Percentiles rank a stretch among this genome's conserved stretches.
Conservation (phyloP, 2,797 vertebrate species). For the Hoplostethus mediterraneus region DNA sequence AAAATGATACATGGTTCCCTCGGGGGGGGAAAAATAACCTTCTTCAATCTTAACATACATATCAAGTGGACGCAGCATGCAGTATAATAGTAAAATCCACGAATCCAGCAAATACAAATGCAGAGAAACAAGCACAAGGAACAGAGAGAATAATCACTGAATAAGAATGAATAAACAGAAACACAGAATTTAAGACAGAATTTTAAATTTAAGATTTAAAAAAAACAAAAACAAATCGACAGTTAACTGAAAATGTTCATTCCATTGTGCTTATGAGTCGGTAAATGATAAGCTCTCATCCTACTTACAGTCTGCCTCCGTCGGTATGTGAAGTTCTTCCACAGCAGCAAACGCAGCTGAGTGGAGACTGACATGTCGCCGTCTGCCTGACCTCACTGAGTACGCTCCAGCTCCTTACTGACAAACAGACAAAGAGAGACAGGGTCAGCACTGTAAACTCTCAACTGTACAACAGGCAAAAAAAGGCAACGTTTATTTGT, state of each 20-base stretch:
- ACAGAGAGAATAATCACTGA: too few relatives aligned
- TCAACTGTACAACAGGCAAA: not conserved
- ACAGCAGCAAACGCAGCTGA: conserved; percentile 94
- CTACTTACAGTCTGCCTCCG: conserved; percentile 96
- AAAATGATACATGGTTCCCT: too few relatives aligned
- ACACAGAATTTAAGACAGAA: too few relatives aligned
- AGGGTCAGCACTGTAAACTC: conserved; percentile 21
- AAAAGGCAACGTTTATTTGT: not conserved
- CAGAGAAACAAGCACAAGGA: too few relatives aligned
- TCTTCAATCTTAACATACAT: too few relatives aligned
- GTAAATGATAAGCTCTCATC: not conserved
- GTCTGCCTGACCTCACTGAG: conserved; percentile 76
- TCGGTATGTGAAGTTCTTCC: conserved; percentile 98
- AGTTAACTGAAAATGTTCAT: not conserved
- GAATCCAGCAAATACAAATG: too few relatives aligned
- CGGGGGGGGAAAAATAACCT: too few relatives aligned
- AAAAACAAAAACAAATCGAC: not conserved
- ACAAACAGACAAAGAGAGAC: conserved; percentile 12
- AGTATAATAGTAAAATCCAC: too few relatives aligned
- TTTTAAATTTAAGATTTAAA: too few relatives aligned
- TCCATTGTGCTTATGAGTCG: conserved; percentile 2
- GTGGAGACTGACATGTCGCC: conserved; percentile 91
- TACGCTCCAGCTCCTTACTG: conserved; percentile 71
- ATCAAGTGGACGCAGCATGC: too few relatives aligned
- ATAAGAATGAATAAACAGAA: too few relatives aligned